Percentiles rank a stretch among this genome's conserved stretches.
These are phyloP conservation scores for Urocitellus parryii DNA, from an alignment of 2,113 vertebrate genomes.

Conservation along the genomic window DNA sequence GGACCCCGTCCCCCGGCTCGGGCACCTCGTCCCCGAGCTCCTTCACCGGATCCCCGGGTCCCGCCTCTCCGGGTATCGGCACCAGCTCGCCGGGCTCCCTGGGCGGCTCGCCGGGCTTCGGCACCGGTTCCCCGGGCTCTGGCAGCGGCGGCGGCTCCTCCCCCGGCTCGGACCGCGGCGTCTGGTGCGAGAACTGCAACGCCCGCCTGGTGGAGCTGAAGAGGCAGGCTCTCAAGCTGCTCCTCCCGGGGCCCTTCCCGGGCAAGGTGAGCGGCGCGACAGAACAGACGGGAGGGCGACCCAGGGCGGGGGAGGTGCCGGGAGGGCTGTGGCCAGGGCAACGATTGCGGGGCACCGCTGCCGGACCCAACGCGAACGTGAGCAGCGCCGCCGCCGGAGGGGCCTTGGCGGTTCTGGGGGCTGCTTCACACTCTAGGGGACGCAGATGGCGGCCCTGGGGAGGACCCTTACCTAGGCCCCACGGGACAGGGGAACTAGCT, in stretches of 20 bases:
- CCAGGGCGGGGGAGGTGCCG: background rate
- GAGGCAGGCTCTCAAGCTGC: constrained; percentile 95
- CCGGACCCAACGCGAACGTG: background rate
- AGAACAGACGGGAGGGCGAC: accelerated
- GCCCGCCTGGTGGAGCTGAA: constrained; percentile 96
- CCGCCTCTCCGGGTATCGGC: constrained; percentile 95
- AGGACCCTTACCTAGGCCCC: background rate
- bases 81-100: constrained; percentile 95
- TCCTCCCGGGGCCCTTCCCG: constrained; percentile 94
- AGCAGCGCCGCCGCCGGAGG: background rate
- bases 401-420: background rate
- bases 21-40: constrained; percentile 97
- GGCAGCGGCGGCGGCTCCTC: constrained; percentile 97
- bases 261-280: constrained; percentile 91
- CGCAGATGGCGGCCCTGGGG: background rate
- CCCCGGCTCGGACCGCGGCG: constrained; percentile 95
- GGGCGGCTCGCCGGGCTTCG: constrained; percentile 96
- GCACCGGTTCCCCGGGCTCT: constrained; percentile 97
- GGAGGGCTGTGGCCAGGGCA: background rate
- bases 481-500: background rate
- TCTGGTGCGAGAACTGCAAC: constrained; percentile 98
- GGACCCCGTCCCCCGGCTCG: constrained; percentile 94
- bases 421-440: background rate
- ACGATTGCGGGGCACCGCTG: background rate
- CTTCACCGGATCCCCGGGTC: constrained; percentile 94